Evolutionary conservation across 1,140 invertebrate species (phyloP), one percentile per base, ranked within the genome.

Genomic region (Megalopta genalis): DNA sequence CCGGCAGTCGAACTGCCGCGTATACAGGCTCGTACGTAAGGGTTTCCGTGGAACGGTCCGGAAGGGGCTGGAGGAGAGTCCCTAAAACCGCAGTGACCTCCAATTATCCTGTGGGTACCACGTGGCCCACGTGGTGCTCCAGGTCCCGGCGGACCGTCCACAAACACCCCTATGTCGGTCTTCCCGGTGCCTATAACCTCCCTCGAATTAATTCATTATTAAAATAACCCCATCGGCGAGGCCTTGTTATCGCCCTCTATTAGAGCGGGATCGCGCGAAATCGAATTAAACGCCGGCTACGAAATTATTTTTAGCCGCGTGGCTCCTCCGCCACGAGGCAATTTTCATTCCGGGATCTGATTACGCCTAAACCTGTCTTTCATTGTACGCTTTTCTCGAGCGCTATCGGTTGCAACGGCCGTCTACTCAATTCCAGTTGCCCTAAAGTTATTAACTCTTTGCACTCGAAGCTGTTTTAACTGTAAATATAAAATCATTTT

Each of bases 31-130:
- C 62, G 72, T 82, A 85, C 72, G 88, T 84, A 80, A 77, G 59
- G 77, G 75, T 77, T 82, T 76, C 75, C 67, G 63, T 57, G 57
- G 82, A 74, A 82, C 57, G 63, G 63, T 78, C 57, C 72, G 32
- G 54, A 73, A 77, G 80, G 76, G 77, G 66, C 62, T 63, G 49
- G 72, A 87, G 82, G 83, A 89, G 83, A 89, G 83, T 84, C 74
- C 78, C 88, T 84, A 80, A 87, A 88, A 90, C 86, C 87, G 71
- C 89, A 89, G 69, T 84, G 83, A 88, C 82, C 86, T 88, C 86
- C 87, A 88, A 90, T 88, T 90, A 89, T 88, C 87, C 83, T 88
- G 82, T 46, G 88, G 88, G 72, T 88, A 83, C 84, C 88, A 85
- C 87, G 86, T 88, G 83, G 86, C 54, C 78, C 74, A 65, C 79